phyloP scores from a whole-genome alignment of 2,113 vertebrate species.

The Felis catus region DNA sequence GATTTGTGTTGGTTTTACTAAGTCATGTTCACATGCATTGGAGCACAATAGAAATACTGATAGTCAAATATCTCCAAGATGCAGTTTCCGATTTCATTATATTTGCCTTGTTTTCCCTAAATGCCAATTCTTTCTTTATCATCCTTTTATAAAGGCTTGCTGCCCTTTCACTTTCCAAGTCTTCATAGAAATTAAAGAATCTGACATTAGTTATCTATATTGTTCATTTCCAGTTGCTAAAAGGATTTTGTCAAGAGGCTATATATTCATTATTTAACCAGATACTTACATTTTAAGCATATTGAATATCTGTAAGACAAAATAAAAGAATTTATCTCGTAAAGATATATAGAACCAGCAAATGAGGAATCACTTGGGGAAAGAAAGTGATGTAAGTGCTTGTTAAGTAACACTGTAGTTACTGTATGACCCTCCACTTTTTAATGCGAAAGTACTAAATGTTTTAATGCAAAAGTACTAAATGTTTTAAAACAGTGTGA shows the following conservation, averaged over 20 bases:
- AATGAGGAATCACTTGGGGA: not conserved
- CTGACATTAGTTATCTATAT: not conserved
- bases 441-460: not conserved
- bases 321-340: not conserved
- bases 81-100: constrained; percentile 26
- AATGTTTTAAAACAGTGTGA: constrained; percentile 32
- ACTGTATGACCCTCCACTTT: not conserved
- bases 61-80: not conserved
- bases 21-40: not conserved
- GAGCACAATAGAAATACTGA: not conserved
- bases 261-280: not conserved
- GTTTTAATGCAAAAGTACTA: not conserved
- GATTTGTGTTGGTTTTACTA: constrained; percentile 34
- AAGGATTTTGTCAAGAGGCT: not conserved
- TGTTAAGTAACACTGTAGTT: not conserved
- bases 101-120: not conserved
- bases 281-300: not conserved
- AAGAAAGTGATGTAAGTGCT: not conserved
- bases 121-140: not conserved
- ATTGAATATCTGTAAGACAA: not conserved
- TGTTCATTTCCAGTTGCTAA: constrained; percentile 1
- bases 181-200: not conserved
- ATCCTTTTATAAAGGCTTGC: not conserved
- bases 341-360: not conserved
- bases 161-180: not conserved